Percentiles rank a stretch among this genome's conserved stretches.
phyloP scores from a whole-genome alignment of 2,113 vertebrate species.

The Capra hircus region DNA sequence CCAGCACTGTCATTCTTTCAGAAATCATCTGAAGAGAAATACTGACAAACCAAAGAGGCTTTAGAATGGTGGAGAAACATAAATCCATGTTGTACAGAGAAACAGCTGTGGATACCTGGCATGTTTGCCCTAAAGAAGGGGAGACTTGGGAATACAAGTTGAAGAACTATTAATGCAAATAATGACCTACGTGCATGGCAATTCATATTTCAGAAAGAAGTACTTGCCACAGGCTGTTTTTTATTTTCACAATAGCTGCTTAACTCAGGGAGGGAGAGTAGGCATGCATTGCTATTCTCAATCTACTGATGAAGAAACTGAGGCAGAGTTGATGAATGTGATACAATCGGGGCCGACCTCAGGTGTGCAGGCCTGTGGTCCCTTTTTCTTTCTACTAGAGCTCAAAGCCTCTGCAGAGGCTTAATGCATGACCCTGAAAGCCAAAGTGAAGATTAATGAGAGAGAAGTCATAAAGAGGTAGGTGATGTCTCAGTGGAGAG shows the following conservation, averaged over 20 bases:
- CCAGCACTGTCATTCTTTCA: background rate
- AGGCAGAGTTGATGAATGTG: background rate
- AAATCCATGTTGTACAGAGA: background rate
- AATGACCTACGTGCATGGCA: background rate
- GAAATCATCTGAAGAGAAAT: background rate
- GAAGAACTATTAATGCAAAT: background rate
- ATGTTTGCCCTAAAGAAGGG: background rate
- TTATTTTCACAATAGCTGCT: background rate
- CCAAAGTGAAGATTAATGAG: background rate
- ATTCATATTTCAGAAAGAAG: background rate
- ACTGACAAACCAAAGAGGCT: background rate
- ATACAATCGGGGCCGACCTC: background rate
- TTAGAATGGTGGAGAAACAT: background rate
- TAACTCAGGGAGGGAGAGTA: background rate
- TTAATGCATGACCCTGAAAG: background rate
- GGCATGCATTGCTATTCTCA: background rate
- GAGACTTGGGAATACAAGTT: background rate
- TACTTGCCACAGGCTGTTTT: background rate
- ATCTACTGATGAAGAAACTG: background rate
- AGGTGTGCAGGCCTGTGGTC: background rate
- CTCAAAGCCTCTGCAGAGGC: background rate
- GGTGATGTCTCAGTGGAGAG: background rate
- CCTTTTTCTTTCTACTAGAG: background rate
- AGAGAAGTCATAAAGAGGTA: background rate
- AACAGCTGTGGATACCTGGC: background rate